Conservation (phyloP, 2,888 invertebrate species). For the Drosophila multiciliata region DNA sequence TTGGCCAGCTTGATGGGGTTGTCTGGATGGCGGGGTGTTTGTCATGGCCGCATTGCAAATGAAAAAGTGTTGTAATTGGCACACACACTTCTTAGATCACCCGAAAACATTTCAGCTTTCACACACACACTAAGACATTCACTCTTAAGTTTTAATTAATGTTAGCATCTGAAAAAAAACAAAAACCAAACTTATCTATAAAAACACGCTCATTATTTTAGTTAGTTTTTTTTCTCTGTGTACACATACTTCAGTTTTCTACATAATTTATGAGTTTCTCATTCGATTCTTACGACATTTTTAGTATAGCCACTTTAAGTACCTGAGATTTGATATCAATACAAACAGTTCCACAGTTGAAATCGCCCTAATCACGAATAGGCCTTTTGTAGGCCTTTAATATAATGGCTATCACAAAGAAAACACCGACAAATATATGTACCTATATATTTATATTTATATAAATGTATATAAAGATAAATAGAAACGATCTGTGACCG, state of each 20-base stretch:
- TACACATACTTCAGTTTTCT: not conserved
- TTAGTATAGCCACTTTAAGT: not conserved
- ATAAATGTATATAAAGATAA: not conserved
- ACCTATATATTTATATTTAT: not conserved
- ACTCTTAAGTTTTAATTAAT: conserved; percentile 27
- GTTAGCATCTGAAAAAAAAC: not conserved
- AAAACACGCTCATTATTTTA: not conserved
- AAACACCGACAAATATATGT: conserved; percentile 33
- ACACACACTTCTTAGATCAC: conserved; percentile 61
- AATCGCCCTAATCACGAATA: not conserved
- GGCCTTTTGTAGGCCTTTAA: no score
- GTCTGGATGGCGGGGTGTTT: not conserved
- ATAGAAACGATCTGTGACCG: conserved; percentile 45
- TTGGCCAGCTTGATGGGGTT: conserved; percentile 5
- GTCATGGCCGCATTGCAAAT: conserved; percentile 33
- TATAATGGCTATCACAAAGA: not conserved
- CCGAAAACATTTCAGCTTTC: conserved; percentile 28
- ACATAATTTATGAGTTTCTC: not conserved
- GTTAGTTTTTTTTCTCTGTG: not conserved
- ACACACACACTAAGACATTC: not conserved
- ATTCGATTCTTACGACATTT: not conserved
- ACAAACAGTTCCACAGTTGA: not conserved
- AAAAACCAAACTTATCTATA: not conserved
- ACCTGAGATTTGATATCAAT: not conserved
- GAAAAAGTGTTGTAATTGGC: conserved; percentile 75